phyloP scores from a whole-genome alignment of 2,888 invertebrate genomes.

The Chironomus tentans region DNA sequence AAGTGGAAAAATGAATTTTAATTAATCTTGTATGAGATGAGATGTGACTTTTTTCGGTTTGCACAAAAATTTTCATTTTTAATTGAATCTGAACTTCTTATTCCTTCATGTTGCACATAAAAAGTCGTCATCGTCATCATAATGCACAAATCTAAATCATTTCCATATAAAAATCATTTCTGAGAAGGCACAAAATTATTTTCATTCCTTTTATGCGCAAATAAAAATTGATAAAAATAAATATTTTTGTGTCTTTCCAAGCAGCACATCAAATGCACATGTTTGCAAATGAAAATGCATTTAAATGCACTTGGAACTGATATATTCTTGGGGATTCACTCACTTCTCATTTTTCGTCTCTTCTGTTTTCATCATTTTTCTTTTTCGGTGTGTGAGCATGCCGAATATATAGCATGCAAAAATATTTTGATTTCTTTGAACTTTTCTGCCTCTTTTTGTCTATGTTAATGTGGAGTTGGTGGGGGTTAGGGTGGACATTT shows the following conservation, averaged over 20 bases:
- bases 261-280: slow-evolving; percentile 4
- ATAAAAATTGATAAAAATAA: slow-evolving; percentile 17
- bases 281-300: neutral
- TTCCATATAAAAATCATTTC: no score
- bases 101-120: slow-evolving; percentile 29
- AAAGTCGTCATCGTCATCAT: neutral
- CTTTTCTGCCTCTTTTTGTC: neutral
- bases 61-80: neutral
- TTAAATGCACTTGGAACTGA: neutral
- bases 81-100: slow-evolving; percentile 28
- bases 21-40: slow-evolving; percentile 26
- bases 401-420: slow-evolving; percentile 7
- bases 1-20: neutral
- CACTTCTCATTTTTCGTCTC: no score
- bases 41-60: slow-evolving; percentile 7
- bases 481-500: no score
- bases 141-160: slow-evolving; percentile 13
- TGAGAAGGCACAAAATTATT: neutral
- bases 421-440: slow-evolving; percentile 25
- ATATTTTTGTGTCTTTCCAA: neutral
- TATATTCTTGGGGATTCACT: neutral
- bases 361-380: no score
- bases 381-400: neutral
- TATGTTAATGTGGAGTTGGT: no score
- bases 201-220: neutral